Base-by-base conservation (phyloP, 2,113 vertebrate species). In the Phainopepla nitens region DNA sequence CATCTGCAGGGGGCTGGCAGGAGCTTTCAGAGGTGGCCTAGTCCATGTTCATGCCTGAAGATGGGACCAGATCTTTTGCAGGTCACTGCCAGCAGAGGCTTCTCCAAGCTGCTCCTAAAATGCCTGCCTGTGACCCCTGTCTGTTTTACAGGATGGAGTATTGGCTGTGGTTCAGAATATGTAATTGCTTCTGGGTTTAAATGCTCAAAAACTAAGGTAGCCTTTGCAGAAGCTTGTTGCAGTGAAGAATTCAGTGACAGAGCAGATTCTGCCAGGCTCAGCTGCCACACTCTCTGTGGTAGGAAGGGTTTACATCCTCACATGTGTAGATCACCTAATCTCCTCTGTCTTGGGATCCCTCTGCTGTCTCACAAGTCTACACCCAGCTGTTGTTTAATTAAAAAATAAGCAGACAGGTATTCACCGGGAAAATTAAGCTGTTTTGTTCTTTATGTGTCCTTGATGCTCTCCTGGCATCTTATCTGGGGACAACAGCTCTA, bases 331-430 rank as follows among this genome's bases (percentile, higher is more conserved):
- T 84, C 1, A 3, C 71, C 68, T 91, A 47, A 88, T 95, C 78
- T 75, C 57, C 53, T 66, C 68, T 77, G 75, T 36, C 71, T 81
- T 65, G 82, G 88, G 82, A 91, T 86, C 42, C 33, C 92, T 85
- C 66, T 93, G 70, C 71, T 93, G 81, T 33, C 66, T 84, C 58
- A 79, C 42, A 87, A 87, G 33, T 61, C 86, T 70, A 58, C 47
- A 51, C 8, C 28, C 62, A 70, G 56, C 45, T 95, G 75, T 91
- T 85, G 61, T 82, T 96, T 90, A 83, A 89, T 95, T 93, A 86
- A 86, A 92, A 88, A 94, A 54, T 36, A 95, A 94, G 24, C 68
- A 87, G 86, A 25, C 60, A 91, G 60, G 39, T 93, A 93, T 73
- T 94, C 54, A 51, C 53, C 3, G 24, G 42, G 85, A 90, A 90